Conservation (phyloP, 2,113 vertebrate genomes). For the Eclectus roratus region DNA sequence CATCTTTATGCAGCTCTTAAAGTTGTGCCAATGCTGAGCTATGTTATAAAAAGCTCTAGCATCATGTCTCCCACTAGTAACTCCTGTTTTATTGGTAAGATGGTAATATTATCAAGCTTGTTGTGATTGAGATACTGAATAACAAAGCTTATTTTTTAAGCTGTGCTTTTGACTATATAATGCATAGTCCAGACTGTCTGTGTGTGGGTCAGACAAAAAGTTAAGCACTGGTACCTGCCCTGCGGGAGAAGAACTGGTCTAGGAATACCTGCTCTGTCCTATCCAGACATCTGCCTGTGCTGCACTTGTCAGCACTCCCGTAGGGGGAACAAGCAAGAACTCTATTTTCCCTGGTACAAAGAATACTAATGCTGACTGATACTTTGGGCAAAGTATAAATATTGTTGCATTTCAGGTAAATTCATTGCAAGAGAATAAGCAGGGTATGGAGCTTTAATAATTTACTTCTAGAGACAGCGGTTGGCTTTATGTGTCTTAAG, state of each 20-base stretch:
- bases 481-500: conserved; percentile 35
- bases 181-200: neutral
- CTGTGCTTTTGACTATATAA: neutral
- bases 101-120: neutral
- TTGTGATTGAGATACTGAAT: neutral
- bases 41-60: neutral
- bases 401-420: neutral
- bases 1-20: neutral
- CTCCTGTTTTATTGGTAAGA: neutral
- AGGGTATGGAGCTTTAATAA: neutral
- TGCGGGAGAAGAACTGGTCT: neutral
- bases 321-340: neutral
- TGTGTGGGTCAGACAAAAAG: neutral
- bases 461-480: neutral
- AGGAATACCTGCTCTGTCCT: neutral
- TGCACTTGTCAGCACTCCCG: neutral
- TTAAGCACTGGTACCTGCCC: neutral
- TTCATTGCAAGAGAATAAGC: neutral
- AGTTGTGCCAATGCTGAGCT: neutral
- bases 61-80: neutral
- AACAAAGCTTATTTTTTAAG: neutral
- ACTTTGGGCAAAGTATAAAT: neutral
- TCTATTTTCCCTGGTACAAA: neutral
- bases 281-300: neutral
- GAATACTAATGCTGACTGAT: neutral